Conservation (phyloP, 2,113 vertebrate species). For the Rhegmatorhina hoffmannsi region DNA sequence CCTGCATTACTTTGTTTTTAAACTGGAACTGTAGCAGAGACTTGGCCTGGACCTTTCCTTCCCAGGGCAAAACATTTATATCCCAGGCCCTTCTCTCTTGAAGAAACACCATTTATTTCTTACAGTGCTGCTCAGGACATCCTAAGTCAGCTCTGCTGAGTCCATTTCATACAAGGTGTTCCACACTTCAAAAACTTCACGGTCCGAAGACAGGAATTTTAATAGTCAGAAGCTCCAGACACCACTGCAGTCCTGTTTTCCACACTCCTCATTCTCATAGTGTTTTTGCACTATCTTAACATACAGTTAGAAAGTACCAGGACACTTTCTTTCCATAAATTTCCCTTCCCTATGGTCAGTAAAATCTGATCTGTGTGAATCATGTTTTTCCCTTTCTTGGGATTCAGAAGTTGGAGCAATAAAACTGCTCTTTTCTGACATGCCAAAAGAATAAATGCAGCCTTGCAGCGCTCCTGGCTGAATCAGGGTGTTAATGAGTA, state of each 20-base stretch:
- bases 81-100: background rate
- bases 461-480: conserved; percentile 17
- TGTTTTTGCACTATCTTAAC: background rate
- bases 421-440: background rate
- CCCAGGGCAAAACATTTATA: background rate
- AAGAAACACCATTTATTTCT: background rate
- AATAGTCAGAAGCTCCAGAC: background rate
- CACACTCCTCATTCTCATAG: background rate
- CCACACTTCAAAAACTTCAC: background rate
- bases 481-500: conserved; percentile 62
- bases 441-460: background rate
- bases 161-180: background rate
- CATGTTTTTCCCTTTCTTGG: background rate
- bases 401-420: background rate
- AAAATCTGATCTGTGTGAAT: background rate
- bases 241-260: background rate
- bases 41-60: background rate
- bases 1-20: background rate
- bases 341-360: background rate
- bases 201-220: background rate
- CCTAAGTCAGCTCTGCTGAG: background rate
- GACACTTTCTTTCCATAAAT: background rate
- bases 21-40: background rate
- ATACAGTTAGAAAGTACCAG: background rate
- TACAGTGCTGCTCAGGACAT: background rate